Evolutionary conservation across 1,140 invertebrate genomes (phyloP), one percentile per base, ranked within the genome.

Genomic region (Dendrolimus punctatus): DNA sequence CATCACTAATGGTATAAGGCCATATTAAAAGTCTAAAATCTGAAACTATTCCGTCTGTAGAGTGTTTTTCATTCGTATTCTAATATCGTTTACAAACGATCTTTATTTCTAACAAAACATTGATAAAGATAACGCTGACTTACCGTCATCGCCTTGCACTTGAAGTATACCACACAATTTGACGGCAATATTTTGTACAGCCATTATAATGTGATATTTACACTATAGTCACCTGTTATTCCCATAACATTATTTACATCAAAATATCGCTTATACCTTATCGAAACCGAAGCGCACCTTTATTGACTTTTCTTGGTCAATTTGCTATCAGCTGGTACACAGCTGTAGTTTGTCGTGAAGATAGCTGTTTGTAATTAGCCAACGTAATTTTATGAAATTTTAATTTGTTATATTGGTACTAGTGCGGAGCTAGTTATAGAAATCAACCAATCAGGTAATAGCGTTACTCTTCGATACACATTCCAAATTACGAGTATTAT

Each of bases 281-380:
- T 71, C 62, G 62, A 57, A 61, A 67, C 45, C 53, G 62, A 70
- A 72, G 52, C 64, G 59, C 60, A 62, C 57, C 53, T 64, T 66
- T 72, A 80, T 74, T 79, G 73, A 79, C 77, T 80, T 82, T 80
- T 75, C 61, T 72, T 64, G 66, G 64, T 71, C 62, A 68, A 73
- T 74, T 76, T 81, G 68, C 72, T 78, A 81, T 84, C 83, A 86
- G 83, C 83, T 86, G 83, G 74, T 71, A 66, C 66, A 71, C 83
- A 86, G 83, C 83, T 86, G 83, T 74, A 73, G 52, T 66, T 45
- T 53, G 45, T 64, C 51, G 56, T 79, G 80, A 86, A 84, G 49
- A 62, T 73, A 68, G 72, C 55, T 49, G 41, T 59, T 64, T 59
- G 62, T 69, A 9, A 44, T 5, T 8, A 63, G 58, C 72, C 79